Conservation (phyloP, 2,888 invertebrate genomes). For the Coenonympha arcania region DNA sequence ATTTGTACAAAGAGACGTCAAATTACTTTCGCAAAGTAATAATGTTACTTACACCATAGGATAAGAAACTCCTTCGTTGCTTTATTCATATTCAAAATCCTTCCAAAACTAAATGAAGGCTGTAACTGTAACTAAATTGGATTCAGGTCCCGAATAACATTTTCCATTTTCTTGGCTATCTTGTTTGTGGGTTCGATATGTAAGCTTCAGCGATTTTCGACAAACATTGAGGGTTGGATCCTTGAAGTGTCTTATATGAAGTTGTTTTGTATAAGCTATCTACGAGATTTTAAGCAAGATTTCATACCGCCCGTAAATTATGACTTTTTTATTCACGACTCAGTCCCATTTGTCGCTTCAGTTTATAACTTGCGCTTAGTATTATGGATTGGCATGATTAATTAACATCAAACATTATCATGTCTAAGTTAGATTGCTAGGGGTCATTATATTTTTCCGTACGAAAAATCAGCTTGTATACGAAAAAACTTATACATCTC, state of each 20-base stretch:
- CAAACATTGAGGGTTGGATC: no score
- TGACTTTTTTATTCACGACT: no score
- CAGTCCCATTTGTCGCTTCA: no score
- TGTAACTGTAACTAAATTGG: slow-evolving; percentile 49
- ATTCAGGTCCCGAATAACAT: slow-evolving; percentile 35
- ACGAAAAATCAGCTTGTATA: no score
- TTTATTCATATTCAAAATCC: slow-evolving; percentile 27
- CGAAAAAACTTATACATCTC: no score
- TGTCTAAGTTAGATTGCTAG: no score
- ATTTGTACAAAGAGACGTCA: not conserved
- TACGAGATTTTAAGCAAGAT: slow-evolving; percentile 1
- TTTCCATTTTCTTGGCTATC: slow-evolving; percentile 39
- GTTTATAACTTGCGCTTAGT: no score
- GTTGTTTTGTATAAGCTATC: no score
- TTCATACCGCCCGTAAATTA: not conserved
- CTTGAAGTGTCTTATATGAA: no score
- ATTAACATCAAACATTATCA: no score
- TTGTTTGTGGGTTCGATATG: slow-evolving; percentile 31
- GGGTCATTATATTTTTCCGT: no score
- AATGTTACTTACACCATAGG: slow-evolving; percentile 20
- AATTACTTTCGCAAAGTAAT: not conserved
- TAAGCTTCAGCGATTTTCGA: slow-evolving; percentile 1
- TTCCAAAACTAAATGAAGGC: slow-evolving; percentile 38
- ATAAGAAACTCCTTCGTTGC: slow-evolving; percentile 14
- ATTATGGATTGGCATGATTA: no score